A percentile compares a stretch with the other conserved stretches of the same genome.
Evolutionary conservation across 2,888 invertebrate genomes (phyloP).

Genomic region (Nomada goodeniana): DNA sequence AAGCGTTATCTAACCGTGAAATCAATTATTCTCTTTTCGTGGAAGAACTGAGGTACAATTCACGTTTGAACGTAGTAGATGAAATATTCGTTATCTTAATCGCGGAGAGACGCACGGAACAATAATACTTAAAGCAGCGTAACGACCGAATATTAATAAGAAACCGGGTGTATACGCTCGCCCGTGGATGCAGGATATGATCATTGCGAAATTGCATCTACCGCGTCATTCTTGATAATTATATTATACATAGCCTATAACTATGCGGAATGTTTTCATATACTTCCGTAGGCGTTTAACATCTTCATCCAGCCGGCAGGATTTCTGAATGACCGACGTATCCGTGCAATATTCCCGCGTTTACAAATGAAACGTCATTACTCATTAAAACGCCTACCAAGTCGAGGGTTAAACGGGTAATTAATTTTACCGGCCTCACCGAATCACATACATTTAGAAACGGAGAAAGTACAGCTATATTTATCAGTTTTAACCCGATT

Average conservation of each 20-base stretch:
- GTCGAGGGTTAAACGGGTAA: constrained; percentile 13
- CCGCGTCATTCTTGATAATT: constrained; percentile 7
- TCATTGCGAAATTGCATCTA: constrained; percentile 6
- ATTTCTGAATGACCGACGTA: constrained; percentile 7
- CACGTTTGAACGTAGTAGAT: no score
- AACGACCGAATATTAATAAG: no score
- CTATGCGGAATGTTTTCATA: not conserved
- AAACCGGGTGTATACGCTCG: not conserved
- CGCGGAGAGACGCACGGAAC: no score
- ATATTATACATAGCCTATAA: not conserved
- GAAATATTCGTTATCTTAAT: no score
- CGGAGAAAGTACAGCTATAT: no score
- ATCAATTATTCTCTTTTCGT: no score
- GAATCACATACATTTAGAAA: no score
- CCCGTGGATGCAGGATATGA: not conserved
- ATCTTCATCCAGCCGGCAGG: not conserved
- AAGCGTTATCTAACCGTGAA: no score
- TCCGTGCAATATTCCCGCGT: constrained; percentile 8
- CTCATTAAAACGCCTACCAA: not conserved
- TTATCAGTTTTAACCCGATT: no score
- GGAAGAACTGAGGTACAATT: no score
- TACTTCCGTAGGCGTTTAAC: constrained; percentile 12
- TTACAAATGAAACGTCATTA: constrained; percentile 29
- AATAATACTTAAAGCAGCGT: no score
- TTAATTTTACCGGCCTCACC: constrained; percentile 18